phyloP scores from a whole-genome alignment of 2,888 invertebrate species.

The Meliscaeva auricollis region DNA sequence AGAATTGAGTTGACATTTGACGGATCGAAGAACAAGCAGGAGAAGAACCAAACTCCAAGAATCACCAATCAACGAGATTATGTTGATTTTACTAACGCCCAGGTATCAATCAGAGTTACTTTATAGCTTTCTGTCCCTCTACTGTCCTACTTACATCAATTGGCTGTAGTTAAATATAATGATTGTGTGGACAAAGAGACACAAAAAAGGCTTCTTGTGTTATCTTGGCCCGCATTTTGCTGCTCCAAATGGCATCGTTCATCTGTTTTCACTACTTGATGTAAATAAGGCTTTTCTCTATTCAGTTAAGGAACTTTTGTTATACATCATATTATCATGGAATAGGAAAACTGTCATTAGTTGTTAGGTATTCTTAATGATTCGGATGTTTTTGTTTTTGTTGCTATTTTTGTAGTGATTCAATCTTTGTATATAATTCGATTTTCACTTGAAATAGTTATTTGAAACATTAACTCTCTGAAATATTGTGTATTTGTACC shows the following conservation, averaged over 20 bases:
- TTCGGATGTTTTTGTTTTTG: too few relatives aligned
- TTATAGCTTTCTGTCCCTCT: constrained; percentile 17
- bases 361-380: too few relatives aligned
- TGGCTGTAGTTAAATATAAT: constrained; percentile 43
- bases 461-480: too few relatives aligned
- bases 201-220: constrained; percentile 35
- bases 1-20: constrained; percentile 53
- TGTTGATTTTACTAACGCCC: constrained; percentile 54
- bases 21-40: constrained; percentile 23
- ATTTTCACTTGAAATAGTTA: too few relatives aligned
- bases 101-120: constrained; percentile 49
- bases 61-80: constrained; percentile 52
- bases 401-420: too few relatives aligned
- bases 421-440: too few relatives aligned
- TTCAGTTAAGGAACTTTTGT: too few relatives aligned
- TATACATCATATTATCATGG: too few relatives aligned
- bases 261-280: constrained; percentile 16
- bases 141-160: constrained; percentile 47
- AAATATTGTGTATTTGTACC: too few relatives aligned
- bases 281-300: too few relatives aligned
- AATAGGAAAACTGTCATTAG: too few relatives aligned
- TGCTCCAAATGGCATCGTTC: constrained; percentile 36
- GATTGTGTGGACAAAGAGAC: constrained; percentile 31
- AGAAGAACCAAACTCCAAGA: constrained; percentile 45
- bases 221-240: constrained; percentile 23